Conservation (phyloP, 2,113 vertebrate genomes). For the Notothenia rossii region DNA sequence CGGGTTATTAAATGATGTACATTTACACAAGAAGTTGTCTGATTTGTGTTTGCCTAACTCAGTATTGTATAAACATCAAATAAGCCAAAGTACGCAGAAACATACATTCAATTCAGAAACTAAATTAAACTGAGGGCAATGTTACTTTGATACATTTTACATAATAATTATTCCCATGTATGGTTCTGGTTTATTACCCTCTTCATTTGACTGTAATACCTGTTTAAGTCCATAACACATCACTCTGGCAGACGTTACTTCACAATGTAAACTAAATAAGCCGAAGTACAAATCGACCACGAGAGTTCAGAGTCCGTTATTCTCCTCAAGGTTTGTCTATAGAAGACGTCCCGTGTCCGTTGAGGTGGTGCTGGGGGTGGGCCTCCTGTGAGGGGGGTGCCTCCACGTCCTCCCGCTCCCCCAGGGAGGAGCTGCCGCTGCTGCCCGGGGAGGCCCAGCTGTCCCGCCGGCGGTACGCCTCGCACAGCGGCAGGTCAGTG, state of each 20-base stretch:
- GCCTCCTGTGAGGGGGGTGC: slow-evolving; percentile 77
- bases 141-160: background rate
- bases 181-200: background rate
- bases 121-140: background rate
- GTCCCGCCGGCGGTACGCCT: slow-evolving; percentile 92
- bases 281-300: background rate
- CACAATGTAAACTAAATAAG: slow-evolving; percentile 8
- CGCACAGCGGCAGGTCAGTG: slow-evolving; percentile 92
- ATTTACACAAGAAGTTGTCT: background rate
- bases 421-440: slow-evolving; percentile 78
- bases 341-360: slow-evolving; percentile 85
- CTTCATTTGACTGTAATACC: background rate
- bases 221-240: background rate
- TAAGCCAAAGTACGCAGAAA: background rate
- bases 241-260: background rate
- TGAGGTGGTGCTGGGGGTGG: slow-evolving; percentile 84
- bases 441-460: slow-evolving; percentile 85
- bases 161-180: background rate
- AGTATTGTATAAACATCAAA: background rate
- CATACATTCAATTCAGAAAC: background rate
- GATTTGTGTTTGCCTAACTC: background rate
- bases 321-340: slow-evolving; percentile 66
- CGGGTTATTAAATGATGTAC: background rate
- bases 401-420: slow-evolving; percentile 76
- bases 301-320: background rate